Evolutionary conservation across 2,888 invertebrate species (phyloP).

Genomic region (Drosophila paracracens): DNA sequence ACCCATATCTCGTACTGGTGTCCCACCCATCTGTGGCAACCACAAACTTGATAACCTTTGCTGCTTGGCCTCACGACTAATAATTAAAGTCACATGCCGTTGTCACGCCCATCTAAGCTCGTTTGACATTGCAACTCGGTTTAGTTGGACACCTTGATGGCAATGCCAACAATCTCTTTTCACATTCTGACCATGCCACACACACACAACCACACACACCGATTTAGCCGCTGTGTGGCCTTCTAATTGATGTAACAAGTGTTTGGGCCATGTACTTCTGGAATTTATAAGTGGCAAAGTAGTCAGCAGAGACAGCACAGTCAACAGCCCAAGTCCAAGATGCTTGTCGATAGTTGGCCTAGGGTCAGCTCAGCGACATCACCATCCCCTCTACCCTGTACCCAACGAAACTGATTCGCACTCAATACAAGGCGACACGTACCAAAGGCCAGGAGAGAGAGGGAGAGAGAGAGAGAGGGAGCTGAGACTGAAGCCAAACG

Average conservation of each 20-base stretch:
- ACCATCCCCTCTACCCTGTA: constrained; percentile 16
- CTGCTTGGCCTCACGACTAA: constrained; percentile 44
- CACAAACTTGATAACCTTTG: constrained; percentile 31
- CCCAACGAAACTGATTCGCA: constrained; percentile 60
- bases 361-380: constrained; percentile 45
- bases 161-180: constrained; percentile 58
- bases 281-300: constrained; percentile 80
- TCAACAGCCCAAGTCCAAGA: constrained; percentile 69
- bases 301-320: constrained; percentile 68
- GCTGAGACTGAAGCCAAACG: constrained; percentile 11
- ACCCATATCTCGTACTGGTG: constrained; percentile 7
- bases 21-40: constrained; percentile 16
- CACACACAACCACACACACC: constrained; percentile 2
- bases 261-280: constrained; percentile 82
- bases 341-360: constrained; percentile 74
- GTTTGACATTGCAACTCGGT: constrained; percentile 54
- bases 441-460: constrained; percentile 31
- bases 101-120: constrained; percentile 47
- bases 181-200: constrained; percentile 52
- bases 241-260: constrained; percentile 84
- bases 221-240: constrained; percentile 64
- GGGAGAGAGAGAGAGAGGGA: background rate
- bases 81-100: constrained; percentile 57
- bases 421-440: constrained; percentile 75
- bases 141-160: constrained; percentile 62